Conservation (phyloP, 2,113 vertebrate species). For the Prunella himalayana region DNA sequence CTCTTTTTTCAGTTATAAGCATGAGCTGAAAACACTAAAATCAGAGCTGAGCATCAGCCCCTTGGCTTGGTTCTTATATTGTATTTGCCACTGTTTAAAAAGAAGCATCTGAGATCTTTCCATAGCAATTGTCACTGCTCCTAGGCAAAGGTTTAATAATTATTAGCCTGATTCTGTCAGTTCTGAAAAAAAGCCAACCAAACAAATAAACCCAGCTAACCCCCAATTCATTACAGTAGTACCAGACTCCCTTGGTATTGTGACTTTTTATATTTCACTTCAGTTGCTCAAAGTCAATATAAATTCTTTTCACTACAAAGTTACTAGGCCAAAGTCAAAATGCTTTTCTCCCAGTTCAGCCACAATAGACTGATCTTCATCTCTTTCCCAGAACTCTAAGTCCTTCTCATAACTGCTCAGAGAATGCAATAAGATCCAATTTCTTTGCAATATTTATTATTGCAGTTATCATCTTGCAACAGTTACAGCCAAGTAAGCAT, state of each 20-base stretch:
- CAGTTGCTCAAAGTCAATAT: not conserved
- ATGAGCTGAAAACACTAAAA: not conserved
- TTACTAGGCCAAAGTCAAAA: not conserved
- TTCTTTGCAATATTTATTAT: not conserved
- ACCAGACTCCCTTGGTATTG: not conserved
- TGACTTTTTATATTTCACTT: not conserved
- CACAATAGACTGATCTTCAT: not conserved
- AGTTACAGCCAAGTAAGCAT: not conserved
- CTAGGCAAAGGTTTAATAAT: not conserved
- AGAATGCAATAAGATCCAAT: not conserved
- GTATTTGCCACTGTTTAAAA: not conserved
- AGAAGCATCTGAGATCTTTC: not conserved
- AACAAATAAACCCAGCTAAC: not conserved
- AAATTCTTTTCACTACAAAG: not conserved
- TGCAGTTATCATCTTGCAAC: not conserved
- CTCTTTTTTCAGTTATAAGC: not conserved
- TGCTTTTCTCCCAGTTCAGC: not conserved
- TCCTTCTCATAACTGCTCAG: not conserved
- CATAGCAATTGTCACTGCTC: not conserved
- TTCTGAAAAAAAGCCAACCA: not conserved
- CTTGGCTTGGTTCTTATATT: not conserved
- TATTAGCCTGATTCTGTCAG: not conserved
- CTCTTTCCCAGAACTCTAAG: not conserved
- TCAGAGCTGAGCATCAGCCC: not conserved
- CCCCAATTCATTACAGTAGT: not conserved